phyloP scores from a whole-genome alignment of 64 coral and sea anemone genomes.

The Hydrozoanthus tunicans region DNA sequence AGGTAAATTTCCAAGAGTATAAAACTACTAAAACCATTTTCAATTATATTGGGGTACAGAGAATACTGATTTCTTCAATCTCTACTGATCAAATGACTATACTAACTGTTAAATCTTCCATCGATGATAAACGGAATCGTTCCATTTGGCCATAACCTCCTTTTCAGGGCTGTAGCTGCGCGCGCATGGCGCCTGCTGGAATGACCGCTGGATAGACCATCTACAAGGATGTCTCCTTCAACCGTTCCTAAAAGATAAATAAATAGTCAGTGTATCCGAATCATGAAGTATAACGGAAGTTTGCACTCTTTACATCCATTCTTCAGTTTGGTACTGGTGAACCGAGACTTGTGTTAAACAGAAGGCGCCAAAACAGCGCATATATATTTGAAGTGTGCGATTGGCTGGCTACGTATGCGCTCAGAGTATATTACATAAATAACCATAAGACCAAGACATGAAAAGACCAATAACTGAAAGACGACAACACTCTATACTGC shows the following conservation, averaged over 20 bases:
- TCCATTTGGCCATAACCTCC: constrained; percentile 42
- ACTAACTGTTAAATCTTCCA: constrained; percentile 30
- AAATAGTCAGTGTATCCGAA: background rate
- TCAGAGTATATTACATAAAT: too few species aligned
- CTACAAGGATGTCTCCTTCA: constrained; percentile 41
- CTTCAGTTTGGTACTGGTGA: background rate
- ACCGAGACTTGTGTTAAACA: too few species aligned
- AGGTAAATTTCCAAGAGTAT: too few species aligned
- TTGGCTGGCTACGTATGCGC: too few species aligned
- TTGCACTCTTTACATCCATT: background rate
- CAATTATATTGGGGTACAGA: too few species aligned
- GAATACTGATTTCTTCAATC: too few species aligned
- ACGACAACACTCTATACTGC: too few species aligned
- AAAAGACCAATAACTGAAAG: too few species aligned
- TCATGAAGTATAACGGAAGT: background rate
- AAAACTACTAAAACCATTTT: too few species aligned
- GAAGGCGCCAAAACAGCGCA: too few species aligned
- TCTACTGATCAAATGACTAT: background rate
- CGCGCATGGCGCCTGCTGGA: constrained; percentile 43
- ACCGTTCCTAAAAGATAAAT: constrained; percentile 15
- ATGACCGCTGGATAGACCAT: background rate
- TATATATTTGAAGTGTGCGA: too few species aligned
- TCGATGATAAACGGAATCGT: constrained; percentile 35
- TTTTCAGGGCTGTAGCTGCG: constrained; percentile 26
- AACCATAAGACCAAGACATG: too few species aligned